Conservation (phyloP, 2,888 invertebrate species). For the Germaria angustata region DNA sequence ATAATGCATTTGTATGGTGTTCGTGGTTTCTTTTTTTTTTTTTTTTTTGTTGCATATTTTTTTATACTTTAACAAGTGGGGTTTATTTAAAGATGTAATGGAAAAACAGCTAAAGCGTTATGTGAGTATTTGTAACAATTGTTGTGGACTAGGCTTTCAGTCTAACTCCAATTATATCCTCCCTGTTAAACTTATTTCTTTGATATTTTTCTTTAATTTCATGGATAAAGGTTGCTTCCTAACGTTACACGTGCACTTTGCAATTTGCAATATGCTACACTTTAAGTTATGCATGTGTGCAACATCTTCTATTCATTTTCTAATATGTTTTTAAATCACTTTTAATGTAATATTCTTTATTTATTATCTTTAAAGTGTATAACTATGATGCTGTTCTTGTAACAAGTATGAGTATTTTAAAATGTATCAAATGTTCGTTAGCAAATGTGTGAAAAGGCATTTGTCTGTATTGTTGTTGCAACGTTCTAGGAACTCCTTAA, state of each 20-base stretch:
- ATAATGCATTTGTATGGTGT: neutral
- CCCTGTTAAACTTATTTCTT: no score
- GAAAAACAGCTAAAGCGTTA: slow-evolving; percentile 14
- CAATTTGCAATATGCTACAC: slow-evolving; percentile 3
- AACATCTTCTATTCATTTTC: neutral
- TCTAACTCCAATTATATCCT: no score
- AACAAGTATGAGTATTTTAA: neutral
- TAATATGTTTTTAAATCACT: slow-evolving; percentile 30
- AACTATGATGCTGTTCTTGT: neutral
- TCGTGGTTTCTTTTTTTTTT: neutral
- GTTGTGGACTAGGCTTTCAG: no score
- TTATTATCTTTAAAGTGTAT: slow-evolving; percentile 22
- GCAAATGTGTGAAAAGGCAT: neutral
- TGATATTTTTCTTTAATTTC: no score
- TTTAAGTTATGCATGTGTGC: neutral
- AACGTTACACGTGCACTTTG: neutral
- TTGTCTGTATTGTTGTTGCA: neutral
- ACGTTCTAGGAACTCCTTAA: slow-evolving; percentile 22
- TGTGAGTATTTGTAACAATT: neutral
- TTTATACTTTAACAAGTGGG: neutral
- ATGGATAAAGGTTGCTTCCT: neutral
- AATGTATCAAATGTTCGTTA: slow-evolving; percentile 17
- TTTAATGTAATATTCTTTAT: slow-evolving; percentile 1
- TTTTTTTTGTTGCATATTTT: neutral
- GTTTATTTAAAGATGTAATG: slow-evolving; percentile 26